These are phyloP conservation scores for Parazoanthus atlanticus DNA, from an alignment of 92 coral and sea anemone species.

Conservation along the genomic window DNA sequence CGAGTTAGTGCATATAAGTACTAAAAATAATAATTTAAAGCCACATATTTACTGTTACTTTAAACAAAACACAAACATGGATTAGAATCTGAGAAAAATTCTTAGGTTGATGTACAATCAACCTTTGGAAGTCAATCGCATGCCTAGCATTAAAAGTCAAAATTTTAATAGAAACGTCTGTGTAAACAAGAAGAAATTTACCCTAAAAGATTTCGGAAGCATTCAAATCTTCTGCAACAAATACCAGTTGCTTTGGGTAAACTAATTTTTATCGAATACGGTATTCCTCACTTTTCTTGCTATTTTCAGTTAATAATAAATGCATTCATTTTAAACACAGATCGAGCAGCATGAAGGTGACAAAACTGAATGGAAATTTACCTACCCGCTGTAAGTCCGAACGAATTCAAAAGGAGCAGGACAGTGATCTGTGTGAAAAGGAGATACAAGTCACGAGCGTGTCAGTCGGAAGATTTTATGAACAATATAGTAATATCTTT, in stretches of 20 bases:
- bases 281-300: background rate
- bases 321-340: background rate
- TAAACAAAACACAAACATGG: constrained; percentile 16
- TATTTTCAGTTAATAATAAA: constrained; percentile 17
- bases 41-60: constrained; percentile 1
- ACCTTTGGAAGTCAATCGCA: background rate
- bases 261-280: background rate
- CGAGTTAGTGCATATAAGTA: too few species aligned
- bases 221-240: background rate
- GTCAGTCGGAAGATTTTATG: background rate
- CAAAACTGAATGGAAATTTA: background rate
- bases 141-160: constrained; percentile 23
- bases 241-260: background rate
- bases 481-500: background rate
- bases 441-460: background rate
- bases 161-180: constrained; percentile 15
- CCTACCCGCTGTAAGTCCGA: constrained; percentile 16
- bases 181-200: constrained; percentile 29
- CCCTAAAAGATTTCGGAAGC: constrained; percentile 33
- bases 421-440: constrained; percentile 1
- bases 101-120: background rate
- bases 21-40: background rate
- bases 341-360: background rate
- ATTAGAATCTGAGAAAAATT: background rate
- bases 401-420: constrained; percentile 17